These are phyloP conservation scores for Candoia aspera DNA, from an alignment of 2,113 vertebrate genomes.

Conservation along the genomic window DNA sequence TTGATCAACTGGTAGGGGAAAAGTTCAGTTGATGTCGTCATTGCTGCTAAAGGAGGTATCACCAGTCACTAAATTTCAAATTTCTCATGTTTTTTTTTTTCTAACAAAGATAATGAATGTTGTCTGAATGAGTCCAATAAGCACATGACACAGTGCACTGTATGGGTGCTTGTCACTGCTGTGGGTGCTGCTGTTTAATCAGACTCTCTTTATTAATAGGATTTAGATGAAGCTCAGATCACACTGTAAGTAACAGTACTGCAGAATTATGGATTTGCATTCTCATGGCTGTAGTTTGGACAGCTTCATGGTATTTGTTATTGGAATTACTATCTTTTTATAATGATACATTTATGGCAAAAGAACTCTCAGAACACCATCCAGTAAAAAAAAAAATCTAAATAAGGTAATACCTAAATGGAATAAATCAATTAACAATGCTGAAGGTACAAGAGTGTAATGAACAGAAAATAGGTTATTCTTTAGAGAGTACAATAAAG, in stretches of 20 bases:
- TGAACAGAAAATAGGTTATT: background rate
- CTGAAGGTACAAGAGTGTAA: fast-evolving
- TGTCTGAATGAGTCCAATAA: background rate
- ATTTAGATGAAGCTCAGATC: background rate
- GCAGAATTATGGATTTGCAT: background rate
- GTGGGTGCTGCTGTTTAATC: background rate
- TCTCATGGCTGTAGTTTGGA: background rate
- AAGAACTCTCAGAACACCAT: background rate
- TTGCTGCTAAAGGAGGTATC: background rate
- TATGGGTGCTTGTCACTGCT: too few relatives aligned
- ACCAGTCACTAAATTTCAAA: background rate
- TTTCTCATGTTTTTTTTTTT: fast-evolving
- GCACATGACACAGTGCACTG: background rate
- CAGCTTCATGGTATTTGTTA: background rate
- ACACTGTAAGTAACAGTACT: background rate
- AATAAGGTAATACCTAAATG: background rate
- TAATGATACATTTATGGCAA: background rate
- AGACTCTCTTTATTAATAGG: background rate
- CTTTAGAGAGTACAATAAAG: background rate
- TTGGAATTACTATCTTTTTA: background rate
- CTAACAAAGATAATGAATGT: background rate
- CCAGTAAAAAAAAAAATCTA: background rate
- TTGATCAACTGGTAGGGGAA: background rate
- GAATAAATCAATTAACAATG: background rate
- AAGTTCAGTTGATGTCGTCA: background rate